Evolutionary conservation across 2,113 vertebrate species (phyloP), one percentile per base, ranked within the genome.

Genomic region (Diadophis punctatus): DNA sequence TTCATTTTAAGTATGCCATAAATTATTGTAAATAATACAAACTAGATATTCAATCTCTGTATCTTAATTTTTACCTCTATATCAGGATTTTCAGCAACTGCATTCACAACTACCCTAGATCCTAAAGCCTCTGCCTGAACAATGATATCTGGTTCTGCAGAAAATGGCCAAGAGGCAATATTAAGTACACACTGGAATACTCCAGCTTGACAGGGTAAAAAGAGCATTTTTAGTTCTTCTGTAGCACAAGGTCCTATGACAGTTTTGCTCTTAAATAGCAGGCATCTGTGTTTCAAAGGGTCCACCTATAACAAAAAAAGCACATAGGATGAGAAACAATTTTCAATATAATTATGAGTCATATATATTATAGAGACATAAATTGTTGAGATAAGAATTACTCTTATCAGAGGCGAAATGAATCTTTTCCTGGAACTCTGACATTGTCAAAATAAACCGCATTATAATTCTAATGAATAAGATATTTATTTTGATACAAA

Each of bases 221-320:
- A 98, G 94, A 99, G 96, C 88, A 99, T 97, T 97, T 98, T 99
- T 97, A 99, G 97, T 34, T 99, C 98, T 51, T 99, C 98, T 55
- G 98, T 98, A 93, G 97, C 98, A 93, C 98, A 98, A 20, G 99
- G 98, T 92, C 98, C 98, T 96, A 99, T 96, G 27, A 99, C 98
- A 0, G 98, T 98, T 97, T 98, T 99, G 96, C 98, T 99, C 96
- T 99, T 99, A 94, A 99, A 98, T 87, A 99, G 98, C 51, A 99
- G 96, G 95, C 98, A 99, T n/a, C 98, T 98, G 52, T 98, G 98
- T 46, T 98, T 98, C 80, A 97, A 93, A 93, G 97, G 96, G 52
- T 99, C 98, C 96, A 99, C 96, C 99, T 98, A 96, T 93, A 96
- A 94, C 93, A 27, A 93, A 85, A 90, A 3, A 27, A 94, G 5